Conservation (phyloP, 2,113 vertebrate genomes). For the Phocoena phocoena region DNA sequence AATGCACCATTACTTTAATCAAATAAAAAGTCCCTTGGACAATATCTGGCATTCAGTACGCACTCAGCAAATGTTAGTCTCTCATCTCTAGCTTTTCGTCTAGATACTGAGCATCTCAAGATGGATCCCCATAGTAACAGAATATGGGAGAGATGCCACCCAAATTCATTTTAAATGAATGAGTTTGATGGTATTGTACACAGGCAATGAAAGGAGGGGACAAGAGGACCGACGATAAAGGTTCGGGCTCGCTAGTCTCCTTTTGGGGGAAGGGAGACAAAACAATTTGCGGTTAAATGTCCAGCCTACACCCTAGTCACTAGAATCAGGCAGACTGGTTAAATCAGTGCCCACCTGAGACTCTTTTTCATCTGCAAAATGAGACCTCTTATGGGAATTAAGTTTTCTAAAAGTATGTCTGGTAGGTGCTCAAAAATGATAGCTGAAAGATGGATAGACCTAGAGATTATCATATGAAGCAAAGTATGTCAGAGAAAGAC, state of each 20-base stretch:
- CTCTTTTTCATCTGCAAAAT: background rate
- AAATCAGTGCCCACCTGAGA: background rate
- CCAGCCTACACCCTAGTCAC: background rate
- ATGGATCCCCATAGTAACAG: background rate
- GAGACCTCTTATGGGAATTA: background rate
- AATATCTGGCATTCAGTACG: background rate
- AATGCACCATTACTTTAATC: conserved; percentile 30
- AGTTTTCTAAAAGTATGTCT: background rate
- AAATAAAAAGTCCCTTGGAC: conserved; percentile 22
- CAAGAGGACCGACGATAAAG: background rate
- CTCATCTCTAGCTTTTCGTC: background rate
- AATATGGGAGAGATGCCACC: background rate
- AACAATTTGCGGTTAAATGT: background rate
- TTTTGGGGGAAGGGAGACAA: background rate
- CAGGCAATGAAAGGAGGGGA: background rate
- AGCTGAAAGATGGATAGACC: background rate
- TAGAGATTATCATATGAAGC: too few species aligned
- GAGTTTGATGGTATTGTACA: background rate
- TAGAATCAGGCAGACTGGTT: background rate
- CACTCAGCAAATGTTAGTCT: background rate
- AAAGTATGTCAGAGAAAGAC: too few species aligned
- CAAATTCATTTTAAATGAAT: background rate
- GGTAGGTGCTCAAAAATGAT: background rate
- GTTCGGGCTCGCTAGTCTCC: background rate
- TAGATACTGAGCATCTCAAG: background rate